A percentile compares a stretch with the other conserved stretches of the same genome.
phyloP scores from a whole-genome alignment of 37 sponge, comb jelly and placozoan species.

The Axinella damicornis region DNA sequence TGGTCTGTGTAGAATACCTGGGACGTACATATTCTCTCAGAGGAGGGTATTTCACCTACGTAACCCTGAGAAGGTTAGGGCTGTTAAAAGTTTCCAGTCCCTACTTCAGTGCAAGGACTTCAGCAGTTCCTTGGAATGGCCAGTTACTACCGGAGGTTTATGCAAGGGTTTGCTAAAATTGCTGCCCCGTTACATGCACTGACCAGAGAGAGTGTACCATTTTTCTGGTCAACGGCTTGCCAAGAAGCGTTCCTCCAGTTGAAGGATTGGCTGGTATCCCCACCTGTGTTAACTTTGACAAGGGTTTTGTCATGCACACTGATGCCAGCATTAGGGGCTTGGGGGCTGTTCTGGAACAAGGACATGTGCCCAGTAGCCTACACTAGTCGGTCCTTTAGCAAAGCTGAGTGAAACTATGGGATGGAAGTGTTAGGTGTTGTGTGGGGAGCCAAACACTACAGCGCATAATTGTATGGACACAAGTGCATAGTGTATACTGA shows the following conservation, averaged over 20 bases:
- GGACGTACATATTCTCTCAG: constrained; percentile 33
- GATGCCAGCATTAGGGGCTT: constrained; percentile 39
- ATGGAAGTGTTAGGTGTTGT: constrained; percentile 61
- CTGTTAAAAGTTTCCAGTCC: constrained; percentile 4
- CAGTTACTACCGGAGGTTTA: constrained; percentile 27
- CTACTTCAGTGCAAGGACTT: background rate
- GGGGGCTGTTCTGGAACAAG: constrained; percentile 44
- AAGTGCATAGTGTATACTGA: constrained; percentile 37
- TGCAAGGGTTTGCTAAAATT: constrained; percentile 37
- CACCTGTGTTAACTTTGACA: constrained; percentile 32
- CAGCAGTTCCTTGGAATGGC: constrained; percentile 38
- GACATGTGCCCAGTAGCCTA: constrained; percentile 46
- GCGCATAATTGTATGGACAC: constrained; percentile 59
- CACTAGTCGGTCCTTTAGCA: constrained; percentile 39
- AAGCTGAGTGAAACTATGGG: constrained; percentile 51
- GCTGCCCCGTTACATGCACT: constrained; percentile 40
- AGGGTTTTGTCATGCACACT: constrained; percentile 46
- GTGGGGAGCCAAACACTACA: constrained; percentile 44
- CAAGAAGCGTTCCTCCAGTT: constrained; percentile 26
- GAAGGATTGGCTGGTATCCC: constrained; percentile 7
- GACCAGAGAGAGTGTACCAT: constrained; percentile 20
- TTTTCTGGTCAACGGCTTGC: constrained; percentile 24
- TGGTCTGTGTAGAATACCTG: constrained; percentile 9
- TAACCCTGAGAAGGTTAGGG: too few species aligned
- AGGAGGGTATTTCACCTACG: constrained; percentile 2